Conservation (phyloP, 2,888 invertebrate species). For the Platerodrilus igneus region DNA sequence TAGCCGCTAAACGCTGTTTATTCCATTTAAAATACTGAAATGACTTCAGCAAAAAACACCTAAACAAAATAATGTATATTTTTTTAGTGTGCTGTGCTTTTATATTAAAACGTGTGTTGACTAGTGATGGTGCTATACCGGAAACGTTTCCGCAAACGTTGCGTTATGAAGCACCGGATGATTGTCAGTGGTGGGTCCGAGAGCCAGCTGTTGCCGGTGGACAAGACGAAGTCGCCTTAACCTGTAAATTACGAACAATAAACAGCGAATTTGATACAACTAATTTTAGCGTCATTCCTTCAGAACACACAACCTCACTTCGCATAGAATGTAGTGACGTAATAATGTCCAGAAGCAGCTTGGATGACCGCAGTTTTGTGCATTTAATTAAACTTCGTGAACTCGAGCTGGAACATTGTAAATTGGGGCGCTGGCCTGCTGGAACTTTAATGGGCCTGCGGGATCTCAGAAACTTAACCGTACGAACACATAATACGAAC, state of each 20-base stretch:
- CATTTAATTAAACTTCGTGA: conserved; percentile 76
- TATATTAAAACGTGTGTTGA: conserved; percentile 14
- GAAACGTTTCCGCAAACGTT: conserved; percentile 45
- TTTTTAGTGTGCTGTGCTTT: conserved; percentile 21
- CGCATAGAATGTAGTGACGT: conserved; percentile 76
- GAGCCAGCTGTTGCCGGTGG: conserved; percentile 54
- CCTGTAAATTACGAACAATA: conserved; percentile 75
- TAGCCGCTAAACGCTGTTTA: too few relatives aligned
- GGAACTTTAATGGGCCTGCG: conserved; percentile 74
- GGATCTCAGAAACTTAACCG: conserved; percentile 78
- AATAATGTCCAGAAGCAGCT: conserved; percentile 72
- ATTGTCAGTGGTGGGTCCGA: conserved; percentile 74
- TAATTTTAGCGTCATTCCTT: conserved; percentile 81
- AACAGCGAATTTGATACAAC: conserved; percentile 86
- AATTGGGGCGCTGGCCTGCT: conserved; percentile 76
- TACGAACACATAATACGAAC: conserved; percentile 78
- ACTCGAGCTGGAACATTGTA: conserved; percentile 80
- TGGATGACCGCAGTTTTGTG: conserved; percentile 72
- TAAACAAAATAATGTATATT: too few relatives aligned
- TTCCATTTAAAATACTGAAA: too few relatives aligned
- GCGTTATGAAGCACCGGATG: conserved; percentile 77
- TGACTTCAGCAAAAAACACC: too few relatives aligned
- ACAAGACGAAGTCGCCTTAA: conserved; percentile 67
- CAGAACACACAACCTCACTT: conserved; percentile 75
- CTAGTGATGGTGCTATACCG: conserved; percentile 19